A percentile compares a stretch with the other conserved stretches of the same genome.
These are phyloP conservation scores for Halictus ligatus DNA, from an alignment of 2,888 invertebrate genomes.

Conservation along the genomic window DNA sequence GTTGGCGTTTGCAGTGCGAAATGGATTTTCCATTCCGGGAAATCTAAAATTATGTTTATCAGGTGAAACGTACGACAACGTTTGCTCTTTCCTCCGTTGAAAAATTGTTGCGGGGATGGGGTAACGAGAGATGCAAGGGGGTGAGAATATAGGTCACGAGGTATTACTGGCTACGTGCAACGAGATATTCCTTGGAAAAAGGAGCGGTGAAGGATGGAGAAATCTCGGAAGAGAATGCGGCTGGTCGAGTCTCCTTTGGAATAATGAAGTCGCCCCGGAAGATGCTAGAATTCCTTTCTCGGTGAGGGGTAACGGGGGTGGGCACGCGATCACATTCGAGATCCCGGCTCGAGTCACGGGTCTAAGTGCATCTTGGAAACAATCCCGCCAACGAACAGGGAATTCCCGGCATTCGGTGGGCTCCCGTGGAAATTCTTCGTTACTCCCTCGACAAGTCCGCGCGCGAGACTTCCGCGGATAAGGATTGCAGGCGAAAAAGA, in stretches of 20 bases:
- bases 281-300: constrained; percentile 40
- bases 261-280: constrained; percentile 53
- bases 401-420: constrained; percentile 3
- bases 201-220: constrained; percentile 13
- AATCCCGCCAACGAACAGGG: constrained; percentile 7
- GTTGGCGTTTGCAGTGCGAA: constrained; percentile 39
- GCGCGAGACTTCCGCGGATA: constrained; percentile 19
- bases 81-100: constrained; percentile 35
- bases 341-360: constrained; percentile 4
- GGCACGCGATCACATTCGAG: constrained; percentile 27
- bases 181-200: constrained; percentile 25
- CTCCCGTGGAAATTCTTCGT: constrained; percentile 4
- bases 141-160: constrained; percentile 54
- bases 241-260: constrained; percentile 45
- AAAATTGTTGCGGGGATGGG: constrained; percentile 56
- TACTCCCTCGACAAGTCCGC: not conserved
- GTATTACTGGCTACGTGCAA: constrained; percentile 44
- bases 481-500: not conserved
- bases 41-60: constrained; percentile 56
- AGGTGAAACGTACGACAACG: not conserved
- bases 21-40: constrained; percentile 30
- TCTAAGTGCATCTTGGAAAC: constrained; percentile 8
- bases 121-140: not conserved
- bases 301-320: too few species aligned
- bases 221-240: constrained; percentile 46